Base-by-base conservation (phyloP, 2,797 vertebrate genomes). In the Acrocephalus scirpaceus region DNA sequence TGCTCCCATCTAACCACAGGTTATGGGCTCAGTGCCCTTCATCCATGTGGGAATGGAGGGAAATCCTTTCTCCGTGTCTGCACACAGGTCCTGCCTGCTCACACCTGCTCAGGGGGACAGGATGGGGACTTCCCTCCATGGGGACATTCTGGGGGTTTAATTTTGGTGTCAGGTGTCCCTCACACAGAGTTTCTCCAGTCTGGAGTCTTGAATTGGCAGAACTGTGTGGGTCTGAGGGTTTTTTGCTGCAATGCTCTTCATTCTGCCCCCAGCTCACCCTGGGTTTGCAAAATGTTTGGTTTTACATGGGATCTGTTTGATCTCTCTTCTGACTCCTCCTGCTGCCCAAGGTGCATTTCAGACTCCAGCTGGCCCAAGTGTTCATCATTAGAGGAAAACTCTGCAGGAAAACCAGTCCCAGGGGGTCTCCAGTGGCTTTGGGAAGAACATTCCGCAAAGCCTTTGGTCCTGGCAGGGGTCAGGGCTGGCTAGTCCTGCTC, bases 301-400 rank as follows among this genome's bases (percentile, higher is more conserved):
- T 86, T 91, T 60, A 54, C 34, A 23, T 16, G 10, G 6, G 32
- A 12, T 23, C 45, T 62, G 60, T 64, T 58, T 76, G 75, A 53
- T 14, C 30, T 73, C 64, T 70, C 51, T 56, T 62, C 67, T 73
- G 69, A 56, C 47, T 62, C 2, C 1, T 74, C 62, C 61, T 32
- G 48, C 69, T 93, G 65, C 61, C 80, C 86, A 60, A 77, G 65
- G 79, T 21, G 69, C 40, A 8, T 82, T 90, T 73, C 75, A 64
- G 62, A 26, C 48, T 50, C 60, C 90, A 76, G 3, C 27, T 54
- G 72, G 11, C 45, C 60, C 82, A 58, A 67, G 44, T 44, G 48
- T 13, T 86, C 60, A 48, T 21, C 23, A 3, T 53, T 14, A 84
- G 42, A 77, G 58, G 40, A 48, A 80, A 86, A 51, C 48, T 87